Percentiles rank a stretch among this genome's conserved stretches.
Conservation (phyloP, 2,113 vertebrate genomes). For the Alligator mississippiensis region DNA sequence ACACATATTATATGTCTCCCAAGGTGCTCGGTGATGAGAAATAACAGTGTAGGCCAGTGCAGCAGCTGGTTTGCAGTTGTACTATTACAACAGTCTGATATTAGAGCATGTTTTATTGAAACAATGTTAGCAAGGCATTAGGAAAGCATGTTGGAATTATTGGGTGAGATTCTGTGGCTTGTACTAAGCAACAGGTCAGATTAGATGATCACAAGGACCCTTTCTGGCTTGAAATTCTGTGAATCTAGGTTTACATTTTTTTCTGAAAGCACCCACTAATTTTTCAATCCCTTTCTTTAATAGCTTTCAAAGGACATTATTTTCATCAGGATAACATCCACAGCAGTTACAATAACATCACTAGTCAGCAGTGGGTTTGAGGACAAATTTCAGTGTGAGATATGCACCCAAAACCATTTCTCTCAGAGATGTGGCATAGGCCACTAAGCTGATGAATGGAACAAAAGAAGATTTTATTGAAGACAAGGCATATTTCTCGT, state of each 20-base stretch:
- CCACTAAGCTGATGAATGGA: not conserved
- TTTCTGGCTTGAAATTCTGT: rapidly evolving
- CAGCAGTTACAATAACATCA: not conserved
- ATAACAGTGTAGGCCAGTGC: not conserved
- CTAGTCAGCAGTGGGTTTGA: not conserved
- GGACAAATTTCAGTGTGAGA: not conserved
- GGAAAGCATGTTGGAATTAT: not conserved
- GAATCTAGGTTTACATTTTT: not conserved
- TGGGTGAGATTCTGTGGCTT: not conserved
- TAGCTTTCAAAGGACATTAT: not conserved
- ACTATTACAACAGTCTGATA: not conserved
- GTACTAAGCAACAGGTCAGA: not conserved
- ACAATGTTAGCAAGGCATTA: not conserved
- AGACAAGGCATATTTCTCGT: not conserved
- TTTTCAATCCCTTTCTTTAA: not conserved
- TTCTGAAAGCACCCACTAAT: not conserved
- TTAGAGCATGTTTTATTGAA: rapidly evolving
- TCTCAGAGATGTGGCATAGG: not conserved
- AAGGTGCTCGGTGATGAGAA: not conserved
- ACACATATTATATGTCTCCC: not conserved
- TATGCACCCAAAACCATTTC: not conserved
- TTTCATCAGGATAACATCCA: rapidly evolving
- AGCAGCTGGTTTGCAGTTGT: not conserved
- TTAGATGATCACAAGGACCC: rapidly evolving
- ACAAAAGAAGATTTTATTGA: not conserved